Evolutionary conservation across 1,140 invertebrate genomes (phyloP), one percentile per base, ranked within the genome.

Genomic region (Drosophila tropicalis): DNA sequence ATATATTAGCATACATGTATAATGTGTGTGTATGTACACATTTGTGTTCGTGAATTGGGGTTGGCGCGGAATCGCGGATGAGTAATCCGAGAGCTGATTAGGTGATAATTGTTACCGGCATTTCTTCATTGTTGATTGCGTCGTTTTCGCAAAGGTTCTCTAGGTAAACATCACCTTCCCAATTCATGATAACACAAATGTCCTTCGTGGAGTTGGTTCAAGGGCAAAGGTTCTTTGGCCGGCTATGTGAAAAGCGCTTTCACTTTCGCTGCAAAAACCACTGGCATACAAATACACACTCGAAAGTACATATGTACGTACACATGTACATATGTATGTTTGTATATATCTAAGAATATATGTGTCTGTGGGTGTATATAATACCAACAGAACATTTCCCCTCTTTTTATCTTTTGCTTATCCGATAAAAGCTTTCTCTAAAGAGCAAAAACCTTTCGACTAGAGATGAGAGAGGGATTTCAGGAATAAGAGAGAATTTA

Each of bases 141-240:
- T 40, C 9, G 57, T 61, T 17, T 29, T 60, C 44, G 47, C 41
- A 55, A 17, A 47, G 40, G 17, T 80, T 56, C 17, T 12, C 19
- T 40, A 55, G 32, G 44, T 74, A 34, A 56, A 54, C 60, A 47
- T 39, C 40, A 51, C 56, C 7, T 62, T 29, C 29, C 5, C 47
- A 22, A 19, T 39, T 73, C 44, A 70, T 61, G 66, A 54, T 66
- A 32, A 25, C 3, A 9, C 7, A 40, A 73, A 78, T 71, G 84
- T 78, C 84, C 84, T 89, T 89, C 67, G 25, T 10, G 2, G 13
- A 34, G 47, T 68, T 72, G 71, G 84, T 89, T 89, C 85, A 89
- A 89, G 84, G 84, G 74, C 85, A 89, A 83, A 78, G 60, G 34
- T 62, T 36, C 34, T 54, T 12, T 62, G n/a, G 62, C 39, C 51